Evolutionary conservation across 2,797 vertebrate genomes (phyloP).

Genomic region (Heterohyrax brucei): DNA sequence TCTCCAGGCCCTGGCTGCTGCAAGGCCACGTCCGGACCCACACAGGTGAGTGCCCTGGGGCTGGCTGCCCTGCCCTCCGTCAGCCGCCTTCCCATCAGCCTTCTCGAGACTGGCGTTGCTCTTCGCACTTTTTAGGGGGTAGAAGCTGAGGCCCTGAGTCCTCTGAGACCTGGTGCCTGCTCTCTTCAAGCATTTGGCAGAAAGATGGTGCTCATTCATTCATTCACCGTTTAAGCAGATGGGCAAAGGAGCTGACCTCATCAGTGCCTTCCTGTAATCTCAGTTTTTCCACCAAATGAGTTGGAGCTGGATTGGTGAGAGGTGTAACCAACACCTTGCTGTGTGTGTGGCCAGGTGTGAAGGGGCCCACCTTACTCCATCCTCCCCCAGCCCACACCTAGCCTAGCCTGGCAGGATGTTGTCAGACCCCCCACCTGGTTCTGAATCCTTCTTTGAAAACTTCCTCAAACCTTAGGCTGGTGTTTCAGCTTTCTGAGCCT

Average conservation of each 20-base stretch:
- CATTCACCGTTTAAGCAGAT: background rate
- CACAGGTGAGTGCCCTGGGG: conserved; percentile 92
- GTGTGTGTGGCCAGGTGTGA: conserved; percentile 61
- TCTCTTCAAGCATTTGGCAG: background rate
- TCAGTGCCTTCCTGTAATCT: background rate
- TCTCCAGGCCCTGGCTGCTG: conserved; percentile 98
- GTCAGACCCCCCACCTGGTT: conserved; percentile 24
- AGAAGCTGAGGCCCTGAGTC: background rate
- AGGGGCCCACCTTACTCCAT: background rate
- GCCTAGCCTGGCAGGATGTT: conserved; percentile 24
- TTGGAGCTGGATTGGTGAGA: conserved; percentile 12
- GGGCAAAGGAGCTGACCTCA: background rate
- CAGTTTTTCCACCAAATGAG: conserved; percentile 44
- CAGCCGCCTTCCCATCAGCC: fast-evolving
- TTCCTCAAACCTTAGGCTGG: background rate
- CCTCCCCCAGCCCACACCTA: background rate
- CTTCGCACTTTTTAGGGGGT: background rate
- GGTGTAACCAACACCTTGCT: conserved; percentile 60
- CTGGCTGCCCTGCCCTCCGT: background rate
- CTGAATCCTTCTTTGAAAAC: conserved; percentile 9
- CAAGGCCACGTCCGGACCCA: conserved; percentile 98
- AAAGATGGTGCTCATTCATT: background rate
- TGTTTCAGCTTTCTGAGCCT: background rate
- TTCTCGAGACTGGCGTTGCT: background rate
- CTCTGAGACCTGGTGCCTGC: background rate